Evolutionary conservation across 2,888 invertebrate species (phyloP).

Genomic region (Agriotes lineatus): DNA sequence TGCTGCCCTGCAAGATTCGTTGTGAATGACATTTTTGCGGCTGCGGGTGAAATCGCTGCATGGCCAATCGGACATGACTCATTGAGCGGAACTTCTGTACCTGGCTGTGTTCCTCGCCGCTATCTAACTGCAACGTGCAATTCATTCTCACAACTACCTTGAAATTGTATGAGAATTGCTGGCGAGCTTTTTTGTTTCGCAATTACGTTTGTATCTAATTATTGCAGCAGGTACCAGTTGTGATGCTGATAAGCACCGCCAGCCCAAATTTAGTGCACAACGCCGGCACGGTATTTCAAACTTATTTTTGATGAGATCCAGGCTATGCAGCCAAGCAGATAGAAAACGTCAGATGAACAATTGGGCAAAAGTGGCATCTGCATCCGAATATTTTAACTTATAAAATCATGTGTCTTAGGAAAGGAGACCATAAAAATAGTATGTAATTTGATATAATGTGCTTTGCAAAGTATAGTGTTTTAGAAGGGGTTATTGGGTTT

Average conservation of each 20-base stretch:
- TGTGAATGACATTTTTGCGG: constrained; percentile 42
- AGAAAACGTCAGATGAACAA: too few species aligned
- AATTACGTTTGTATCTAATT: constrained; percentile 25
- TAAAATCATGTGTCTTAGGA: too few species aligned
- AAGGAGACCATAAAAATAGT: too few species aligned
- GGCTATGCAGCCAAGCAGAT: too few species aligned
- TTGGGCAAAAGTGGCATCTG: too few species aligned
- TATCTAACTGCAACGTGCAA: constrained; percentile 51
- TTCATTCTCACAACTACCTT: constrained; percentile 46
- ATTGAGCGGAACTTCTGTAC: constrained; percentile 55
- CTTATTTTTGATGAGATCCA: too few species aligned
- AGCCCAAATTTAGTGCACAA: too few species aligned
- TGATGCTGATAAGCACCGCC: constrained; percentile 2
- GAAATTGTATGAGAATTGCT: constrained; percentile 33
- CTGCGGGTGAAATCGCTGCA: constrained; percentile 54
- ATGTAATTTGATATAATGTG: too few species aligned
- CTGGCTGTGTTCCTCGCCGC: constrained; percentile 50
- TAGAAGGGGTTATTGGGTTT: too few species aligned
- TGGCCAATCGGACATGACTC: constrained; percentile 55
- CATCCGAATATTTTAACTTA: too few species aligned
- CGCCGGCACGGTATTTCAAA: too few species aligned
- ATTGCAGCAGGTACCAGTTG: constrained; percentile 23
- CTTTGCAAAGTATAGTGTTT: too few species aligned
- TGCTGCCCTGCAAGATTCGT: constrained; percentile 9
- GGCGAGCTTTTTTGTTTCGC: constrained; percentile 17